Conservation (phyloP, 2,113 vertebrate species). For the Petromus typicus region DNA sequence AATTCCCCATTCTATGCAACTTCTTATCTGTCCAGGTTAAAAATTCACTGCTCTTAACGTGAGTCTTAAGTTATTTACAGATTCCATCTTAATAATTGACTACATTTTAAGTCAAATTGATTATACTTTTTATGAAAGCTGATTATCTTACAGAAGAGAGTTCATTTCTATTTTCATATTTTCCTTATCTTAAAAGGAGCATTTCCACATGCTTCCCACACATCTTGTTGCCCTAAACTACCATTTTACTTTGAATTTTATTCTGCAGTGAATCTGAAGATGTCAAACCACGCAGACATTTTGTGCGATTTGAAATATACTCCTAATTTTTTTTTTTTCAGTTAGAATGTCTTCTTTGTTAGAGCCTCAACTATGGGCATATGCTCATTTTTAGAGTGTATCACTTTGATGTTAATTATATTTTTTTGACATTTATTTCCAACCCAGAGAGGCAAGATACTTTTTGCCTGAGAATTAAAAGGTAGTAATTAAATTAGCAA, state of each 20-base stretch:
- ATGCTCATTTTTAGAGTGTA: constrained; percentile 9
- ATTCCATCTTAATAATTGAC: background rate
- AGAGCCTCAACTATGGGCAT: constrained; percentile 37
- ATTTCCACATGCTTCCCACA: background rate
- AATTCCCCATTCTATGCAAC: constrained; percentile 8
- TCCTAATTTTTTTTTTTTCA: constrained; percentile 33
- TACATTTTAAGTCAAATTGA: background rate
- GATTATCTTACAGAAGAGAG: background rate
- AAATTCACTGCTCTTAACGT: constrained; percentile 14
- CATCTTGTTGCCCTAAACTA: background rate
- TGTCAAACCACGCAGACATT: constrained; percentile 7
- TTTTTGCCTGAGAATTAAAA: constrained; percentile 51
- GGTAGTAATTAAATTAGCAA: constrained; percentile 52
- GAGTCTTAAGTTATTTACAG: background rate
- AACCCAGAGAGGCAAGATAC: constrained; percentile 48
- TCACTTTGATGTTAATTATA: constrained; percentile 39
- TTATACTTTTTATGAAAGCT: constrained; percentile 18
- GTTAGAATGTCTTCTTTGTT: constrained; percentile 11
- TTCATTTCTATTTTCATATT: constrained; percentile 38
- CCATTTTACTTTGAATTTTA: constrained; percentile 24
- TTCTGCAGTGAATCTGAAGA: background rate
- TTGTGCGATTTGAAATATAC: constrained; percentile 24
- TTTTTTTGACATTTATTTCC: constrained; percentile 61
- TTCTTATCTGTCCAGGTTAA: background rate
- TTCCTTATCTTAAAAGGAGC: constrained; percentile 18